Evolutionary conservation across 2,797 vertebrate species (phyloP).

Genomic region (Melanotaenia parkinsoni): DNA sequence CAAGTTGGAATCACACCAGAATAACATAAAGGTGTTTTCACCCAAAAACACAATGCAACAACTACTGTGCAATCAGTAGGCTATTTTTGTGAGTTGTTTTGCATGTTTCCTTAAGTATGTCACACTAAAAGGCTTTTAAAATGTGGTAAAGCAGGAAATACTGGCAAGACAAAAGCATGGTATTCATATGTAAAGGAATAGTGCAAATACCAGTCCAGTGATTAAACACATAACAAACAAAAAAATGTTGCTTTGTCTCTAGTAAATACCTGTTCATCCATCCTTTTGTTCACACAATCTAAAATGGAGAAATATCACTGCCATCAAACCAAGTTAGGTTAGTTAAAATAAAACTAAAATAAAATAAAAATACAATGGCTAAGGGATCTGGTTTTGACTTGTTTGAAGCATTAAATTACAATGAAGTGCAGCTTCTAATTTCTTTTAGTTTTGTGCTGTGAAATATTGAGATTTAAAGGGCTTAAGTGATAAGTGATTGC

Average conservation of each 20-base stretch:
- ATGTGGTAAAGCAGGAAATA: not conserved
- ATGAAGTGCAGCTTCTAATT: not conserved
- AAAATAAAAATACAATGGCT: not conserved
- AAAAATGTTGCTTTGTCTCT: not conserved
- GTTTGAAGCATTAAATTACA: not conserved
- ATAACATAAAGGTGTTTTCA: not conserved
- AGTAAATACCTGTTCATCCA: not conserved
- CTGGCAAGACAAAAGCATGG: not conserved
- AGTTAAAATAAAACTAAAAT: not conserved
- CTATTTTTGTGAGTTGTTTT: not conserved
- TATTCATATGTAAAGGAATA: not conserved
- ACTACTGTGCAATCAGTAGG: not conserved
- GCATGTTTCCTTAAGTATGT: slow-evolving; percentile 19
- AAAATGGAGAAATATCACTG: too few relatives aligned
- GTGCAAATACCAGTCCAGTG: not conserved
- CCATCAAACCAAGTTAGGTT: not conserved
- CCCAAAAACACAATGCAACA: not conserved
- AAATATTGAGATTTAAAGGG: not conserved
- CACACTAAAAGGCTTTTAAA: not conserved
- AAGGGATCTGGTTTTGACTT: not conserved
- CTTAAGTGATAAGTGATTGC: not conserved
- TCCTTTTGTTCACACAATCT: not conserved
- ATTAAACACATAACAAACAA: not conserved
- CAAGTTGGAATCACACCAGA: not conserved
- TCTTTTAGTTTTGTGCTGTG: not conserved